Evolutionary conservation across 1,140 invertebrate species (phyloP), one percentile per base, ranked within the genome.

Genomic region (Mamestra configurata): DNA sequence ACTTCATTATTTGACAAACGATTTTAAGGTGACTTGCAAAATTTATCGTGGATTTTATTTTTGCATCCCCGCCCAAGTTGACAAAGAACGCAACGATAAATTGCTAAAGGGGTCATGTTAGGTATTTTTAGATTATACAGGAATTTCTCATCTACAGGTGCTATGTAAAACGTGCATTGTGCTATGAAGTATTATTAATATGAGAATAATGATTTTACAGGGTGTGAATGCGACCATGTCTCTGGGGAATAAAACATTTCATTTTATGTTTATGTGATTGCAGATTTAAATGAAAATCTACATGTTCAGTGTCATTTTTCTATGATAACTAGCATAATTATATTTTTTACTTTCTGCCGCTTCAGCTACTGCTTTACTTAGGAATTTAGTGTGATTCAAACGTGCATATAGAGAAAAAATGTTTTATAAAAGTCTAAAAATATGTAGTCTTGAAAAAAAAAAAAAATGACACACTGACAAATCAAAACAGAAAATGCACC

Each of bases 21-120:
- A 91, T 83, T 82, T 82, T 83, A 87, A 85, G 85, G 84, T 90
- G 90, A 92, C 89, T 91, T 79, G 89, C 84, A 86, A 90, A 83
- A 90, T 90, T 89, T 91, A 88, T 86, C 81, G 85, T 81, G 84
- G 83, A 86, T 88, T 91, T 86, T 80, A 80, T 81, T 92, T 92
- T 90, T 90, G 84, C 87, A 90, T 89, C 87, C 87, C 87, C 81
- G 75, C 83, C 76, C 51, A 79, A 79, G 61, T 82, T 83, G 86
- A 92, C 87, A 87, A 90, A 86, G 89, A 86, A 85, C 77, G 79
- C 75, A 83, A 84, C 88, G 84, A 91, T 92, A 88, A 92, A 92
- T 92, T 90, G 83, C 81, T 84, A 87, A 86, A 86, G 84, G 84
- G 85, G 77, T 84, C 40, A 79, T 81, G 84, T 88, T 86, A 81